Evolutionary conservation across 2,888 invertebrate species (phyloP).

Genomic region (Ellobium chinense): DNA sequence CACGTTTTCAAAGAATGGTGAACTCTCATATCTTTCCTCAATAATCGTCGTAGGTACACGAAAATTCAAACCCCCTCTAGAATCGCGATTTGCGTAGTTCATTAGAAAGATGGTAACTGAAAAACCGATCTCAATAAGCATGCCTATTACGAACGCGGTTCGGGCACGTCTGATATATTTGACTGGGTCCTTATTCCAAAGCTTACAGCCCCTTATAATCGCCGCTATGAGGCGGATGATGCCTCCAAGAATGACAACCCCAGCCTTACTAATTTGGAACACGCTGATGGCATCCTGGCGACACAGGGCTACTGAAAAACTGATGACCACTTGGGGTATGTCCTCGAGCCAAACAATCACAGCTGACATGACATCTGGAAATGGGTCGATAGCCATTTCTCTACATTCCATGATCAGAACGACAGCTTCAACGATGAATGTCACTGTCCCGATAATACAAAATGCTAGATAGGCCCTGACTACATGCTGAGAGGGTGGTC

Average conservation of each 20-base stretch:
- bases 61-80: slow-evolving; percentile 60
- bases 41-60: slow-evolving; percentile 63
- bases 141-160: slow-evolving; percentile 64
- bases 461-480: slow-evolving; percentile 54
- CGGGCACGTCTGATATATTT: slow-evolving; percentile 62
- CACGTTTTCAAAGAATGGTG: slow-evolving; percentile 54
- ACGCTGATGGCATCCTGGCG: slow-evolving; percentile 66
- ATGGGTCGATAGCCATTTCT: slow-evolving; percentile 44
- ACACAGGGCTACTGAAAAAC: slow-evolving; percentile 60
- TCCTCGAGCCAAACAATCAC: slow-evolving; percentile 61
- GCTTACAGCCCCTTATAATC: slow-evolving; percentile 56
- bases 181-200: slow-evolving; percentile 35
- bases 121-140: slow-evolving; percentile 60
- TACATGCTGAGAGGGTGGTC: slow-evolving; percentile 50
- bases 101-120: slow-evolving; percentile 64
- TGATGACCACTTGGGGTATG: slow-evolving; percentile 57
- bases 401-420: slow-evolving; percentile 30
- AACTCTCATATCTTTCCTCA: no score
- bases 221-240: slow-evolving; percentile 59
- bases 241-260: slow-evolving; percentile 59
- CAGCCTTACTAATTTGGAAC: slow-evolving; percentile 63
- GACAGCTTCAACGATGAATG: slow-evolving; percentile 31
- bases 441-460: slow-evolving; percentile 55
- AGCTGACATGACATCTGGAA: slow-evolving; percentile 56
- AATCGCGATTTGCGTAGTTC: slow-evolving; percentile 62